Evolutionary conservation across 1,140 invertebrate species (phyloP).

Genomic region (Hypsibius dujardini): DNA sequence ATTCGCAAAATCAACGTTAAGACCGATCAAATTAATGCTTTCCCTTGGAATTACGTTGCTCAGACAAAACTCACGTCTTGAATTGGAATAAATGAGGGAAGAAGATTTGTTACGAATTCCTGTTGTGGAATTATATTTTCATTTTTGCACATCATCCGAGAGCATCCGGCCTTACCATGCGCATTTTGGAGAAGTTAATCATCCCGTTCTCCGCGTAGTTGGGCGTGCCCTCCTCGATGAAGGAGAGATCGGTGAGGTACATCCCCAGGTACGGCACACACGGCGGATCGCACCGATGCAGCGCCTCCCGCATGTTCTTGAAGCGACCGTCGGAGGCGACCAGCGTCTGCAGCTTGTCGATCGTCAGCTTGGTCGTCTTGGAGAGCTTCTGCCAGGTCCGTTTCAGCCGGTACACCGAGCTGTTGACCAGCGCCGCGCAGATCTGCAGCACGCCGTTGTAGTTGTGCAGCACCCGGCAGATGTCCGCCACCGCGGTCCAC

Average conservation of each 20-base stretch:
- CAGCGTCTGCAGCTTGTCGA: conserved; percentile 63
- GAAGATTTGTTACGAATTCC: background rate
- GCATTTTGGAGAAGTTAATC: conserved; percentile 89
- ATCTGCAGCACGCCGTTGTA: conserved; percentile 88
- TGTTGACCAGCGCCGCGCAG: conserved; percentile 76
- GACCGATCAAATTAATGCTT: background rate
- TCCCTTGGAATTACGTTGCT: no score
- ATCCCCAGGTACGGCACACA: conserved; percentile 81
- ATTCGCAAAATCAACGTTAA: background rate
- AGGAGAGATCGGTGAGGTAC: conserved; percentile 77
- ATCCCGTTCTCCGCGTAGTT: conserved; percentile 74
- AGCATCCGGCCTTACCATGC: conserved; percentile 52
- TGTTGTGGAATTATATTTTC: background rate
- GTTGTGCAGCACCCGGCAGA: conserved; percentile 73
- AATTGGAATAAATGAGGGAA: background rate
- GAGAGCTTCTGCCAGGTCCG: conserved; percentile 86
- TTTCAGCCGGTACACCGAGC: conserved; percentile 67
- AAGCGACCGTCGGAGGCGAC: conserved; percentile 76
- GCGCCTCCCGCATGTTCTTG: conserved; percentile 62
- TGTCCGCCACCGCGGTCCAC: conserved; percentile 81
- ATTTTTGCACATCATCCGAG: background rate
- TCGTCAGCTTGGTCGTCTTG: conserved; percentile 75
- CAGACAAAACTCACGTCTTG: background rate
- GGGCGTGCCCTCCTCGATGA: conserved; percentile 82
- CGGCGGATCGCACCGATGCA: conserved; percentile 71